A percentile compares a stretch with the other conserved stretches of the same genome.
phyloP scores from a whole-genome alignment of 1,140 invertebrate genomes.

The Dryas iulia region DNA sequence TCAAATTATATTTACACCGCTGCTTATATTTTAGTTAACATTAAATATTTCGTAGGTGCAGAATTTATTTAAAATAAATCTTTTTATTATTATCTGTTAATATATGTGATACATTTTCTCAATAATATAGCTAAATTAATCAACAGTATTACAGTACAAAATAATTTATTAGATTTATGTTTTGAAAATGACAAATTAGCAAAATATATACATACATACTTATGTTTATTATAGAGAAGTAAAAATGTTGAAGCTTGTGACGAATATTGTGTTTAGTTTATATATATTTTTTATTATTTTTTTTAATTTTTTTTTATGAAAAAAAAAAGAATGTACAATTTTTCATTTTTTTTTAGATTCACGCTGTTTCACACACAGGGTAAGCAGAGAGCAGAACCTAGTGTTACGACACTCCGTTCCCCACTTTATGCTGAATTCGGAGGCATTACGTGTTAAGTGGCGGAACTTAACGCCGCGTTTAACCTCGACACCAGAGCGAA shows the following conservation, averaged over 20 bases:
- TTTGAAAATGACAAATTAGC: background rate
- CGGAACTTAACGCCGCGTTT: too few relatives aligned
- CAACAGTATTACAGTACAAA: conserved; percentile 3
- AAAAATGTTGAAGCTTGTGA: background rate
- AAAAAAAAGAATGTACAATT: too few relatives aligned
- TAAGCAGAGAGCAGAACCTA: too few relatives aligned
- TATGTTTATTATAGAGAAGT: too few relatives aligned
- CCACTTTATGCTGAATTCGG: too few relatives aligned
- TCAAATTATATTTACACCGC: background rate
- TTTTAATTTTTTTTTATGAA: too few relatives aligned
- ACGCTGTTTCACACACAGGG: too few relatives aligned
- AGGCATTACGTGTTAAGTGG: too few relatives aligned
- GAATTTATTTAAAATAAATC: background rate
- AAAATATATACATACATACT: background rate
- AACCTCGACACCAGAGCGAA: too few relatives aligned
- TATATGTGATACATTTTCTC: background rate
- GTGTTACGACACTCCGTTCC: too few relatives aligned
- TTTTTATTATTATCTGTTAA: background rate
- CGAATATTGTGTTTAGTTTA: background rate
- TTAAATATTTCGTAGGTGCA: background rate
- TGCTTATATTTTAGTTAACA: background rate
- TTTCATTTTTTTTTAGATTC: too few relatives aligned
- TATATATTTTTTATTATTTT: too few relatives aligned
- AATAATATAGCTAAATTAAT: background rate
- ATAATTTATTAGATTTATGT: conserved; percentile 9